Conservation (phyloP, 2,888 invertebrate species). For the Nephrotoma appendiculata region DNA sequence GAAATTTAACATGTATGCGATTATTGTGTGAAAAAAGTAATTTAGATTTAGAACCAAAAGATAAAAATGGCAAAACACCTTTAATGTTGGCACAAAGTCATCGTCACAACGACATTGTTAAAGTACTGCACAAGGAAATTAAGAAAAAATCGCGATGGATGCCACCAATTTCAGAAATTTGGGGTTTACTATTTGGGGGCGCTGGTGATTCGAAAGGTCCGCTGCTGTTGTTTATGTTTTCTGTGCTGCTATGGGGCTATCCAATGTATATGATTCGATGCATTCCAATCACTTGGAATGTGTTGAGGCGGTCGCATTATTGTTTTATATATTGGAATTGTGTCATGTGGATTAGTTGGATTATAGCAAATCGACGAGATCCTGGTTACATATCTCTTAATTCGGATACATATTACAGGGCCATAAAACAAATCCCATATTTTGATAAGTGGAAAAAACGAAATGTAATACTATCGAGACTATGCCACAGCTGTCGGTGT, state of each 20-base stretch:
- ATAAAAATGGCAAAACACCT: slow-evolving; percentile 87
- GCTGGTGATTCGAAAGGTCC: slow-evolving; percentile 86
- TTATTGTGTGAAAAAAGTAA: slow-evolving; percentile 83
- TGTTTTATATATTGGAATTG: slow-evolving; percentile 83
- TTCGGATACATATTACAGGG: slow-evolving; percentile 77
- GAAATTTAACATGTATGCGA: slow-evolving; percentile 73
- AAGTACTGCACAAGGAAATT: slow-evolving; percentile 64
- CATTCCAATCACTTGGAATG: slow-evolving; percentile 81
- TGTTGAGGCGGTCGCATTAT: slow-evolving; percentile 71
- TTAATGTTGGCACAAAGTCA: slow-evolving; percentile 79
- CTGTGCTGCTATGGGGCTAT: slow-evolving; percentile 80
- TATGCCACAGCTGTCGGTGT: slow-evolving; percentile 85
- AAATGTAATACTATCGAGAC: slow-evolving; percentile 59
- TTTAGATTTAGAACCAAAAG: slow-evolving; percentile 71
- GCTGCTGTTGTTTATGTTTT: slow-evolving; percentile 67
- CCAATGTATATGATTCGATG: slow-evolving; percentile 86
- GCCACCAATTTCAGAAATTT: slow-evolving; percentile 74
- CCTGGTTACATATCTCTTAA: slow-evolving; percentile 83
- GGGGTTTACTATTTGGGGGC: slow-evolving; percentile 80
- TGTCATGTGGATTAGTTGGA: slow-evolving; percentile 88
- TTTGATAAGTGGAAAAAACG: slow-evolving; percentile 87
- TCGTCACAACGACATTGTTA: slow-evolving; percentile 71
- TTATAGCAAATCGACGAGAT: slow-evolving; percentile 75
- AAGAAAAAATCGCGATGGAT: slow-evolving; percentile 74
- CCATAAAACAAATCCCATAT: slow-evolving; percentile 83